Percentiles rank a stretch among this genome's conserved stretches.
These are phyloP conservation scores for Cepaea nemoralis DNA, from an alignment of 1,140 invertebrate species.

Conservation along the genomic window DNA sequence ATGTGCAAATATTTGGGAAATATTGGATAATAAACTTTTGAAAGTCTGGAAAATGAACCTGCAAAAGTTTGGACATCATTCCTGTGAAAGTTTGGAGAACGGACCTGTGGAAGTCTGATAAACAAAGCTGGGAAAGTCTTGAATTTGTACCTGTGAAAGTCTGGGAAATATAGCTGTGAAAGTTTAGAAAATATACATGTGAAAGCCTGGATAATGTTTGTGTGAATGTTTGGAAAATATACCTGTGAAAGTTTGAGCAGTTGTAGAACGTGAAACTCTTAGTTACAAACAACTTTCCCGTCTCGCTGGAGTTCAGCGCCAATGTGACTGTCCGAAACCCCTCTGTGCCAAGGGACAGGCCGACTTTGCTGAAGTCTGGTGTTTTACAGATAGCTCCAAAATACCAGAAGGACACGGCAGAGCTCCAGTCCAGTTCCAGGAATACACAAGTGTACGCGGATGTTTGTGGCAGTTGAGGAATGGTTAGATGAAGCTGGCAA, in stretches of 20 bases:
- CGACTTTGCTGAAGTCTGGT: conserved; percentile 51
- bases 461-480: conserved; percentile 52
- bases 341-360: conserved; percentile 46
- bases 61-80: no score
- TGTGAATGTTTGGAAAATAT: no score
- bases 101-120: no score
- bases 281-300: conserved; percentile 55
- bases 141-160: no score
- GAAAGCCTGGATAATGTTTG: no score
- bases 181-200: conserved; percentile 53
- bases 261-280: conserved; percentile 61
- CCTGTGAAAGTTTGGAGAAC: no score
- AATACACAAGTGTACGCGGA: conserved; percentile 60
- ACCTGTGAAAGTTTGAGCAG: conserved; percentile 60
- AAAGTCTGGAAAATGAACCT: no score
- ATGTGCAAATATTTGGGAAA: no score
- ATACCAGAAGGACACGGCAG: conserved; percentile 47
- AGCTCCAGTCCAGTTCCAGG: conserved; percentile 47
- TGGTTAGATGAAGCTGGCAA: conserved; percentile 56
- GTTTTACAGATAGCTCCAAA: conserved; percentile 53
- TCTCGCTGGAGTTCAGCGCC: conserved; percentile 61
- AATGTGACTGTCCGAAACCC: conserved; percentile 54
- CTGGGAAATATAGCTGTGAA: no score
- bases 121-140: no score
- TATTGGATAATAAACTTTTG: no score